A percentile compares a stretch with the other conserved stretches of the same genome.
Evolutionary conservation across 2,797 vertebrate genomes (phyloP).

Genomic region (Heteromormyrus szaboi): DNA sequence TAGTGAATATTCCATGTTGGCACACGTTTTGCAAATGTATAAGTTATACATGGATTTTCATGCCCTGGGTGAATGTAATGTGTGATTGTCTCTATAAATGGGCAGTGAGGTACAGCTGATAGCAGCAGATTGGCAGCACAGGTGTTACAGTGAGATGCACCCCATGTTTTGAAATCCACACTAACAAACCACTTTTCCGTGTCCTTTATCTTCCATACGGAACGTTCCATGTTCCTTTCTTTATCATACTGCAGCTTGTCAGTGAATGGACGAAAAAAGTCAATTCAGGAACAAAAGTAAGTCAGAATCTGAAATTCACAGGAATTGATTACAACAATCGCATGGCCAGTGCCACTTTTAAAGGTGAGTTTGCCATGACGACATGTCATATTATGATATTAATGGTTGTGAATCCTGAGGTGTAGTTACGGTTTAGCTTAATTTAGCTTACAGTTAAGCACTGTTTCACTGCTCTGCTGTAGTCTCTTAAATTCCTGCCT

Average conservation of each 20-base stretch:
- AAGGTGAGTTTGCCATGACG: constrained; percentile 45
- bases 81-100: not conserved
- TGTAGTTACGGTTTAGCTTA: not conserved
- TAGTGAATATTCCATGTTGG: not conserved
- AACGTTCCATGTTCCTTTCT: not conserved
- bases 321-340: constrained; percentile 33
- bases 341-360: constrained; percentile 55
- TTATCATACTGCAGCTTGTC: constrained; percentile 35
- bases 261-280: constrained; percentile 32
- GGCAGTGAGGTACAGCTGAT: not conserved
- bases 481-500: not conserved
- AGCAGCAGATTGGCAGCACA: not conserved
- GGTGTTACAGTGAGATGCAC: not conserved
- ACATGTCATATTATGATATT: not conserved
- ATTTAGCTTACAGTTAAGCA: not conserved
- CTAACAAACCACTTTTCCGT: not conserved
- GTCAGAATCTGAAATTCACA: constrained; percentile 22
- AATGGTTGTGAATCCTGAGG: not conserved
- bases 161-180: not conserved
- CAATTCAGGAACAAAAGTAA: not conserved
- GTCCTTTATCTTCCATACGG: not conserved
- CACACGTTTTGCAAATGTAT: not conserved
- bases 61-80: not conserved
- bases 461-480: not conserved
- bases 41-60: not conserved